Percentiles rank a stretch among this genome's conserved stretches.
Evolutionary conservation across 2,888 invertebrate species (phyloP).

Genomic region (Synergus itoensis): DNA sequence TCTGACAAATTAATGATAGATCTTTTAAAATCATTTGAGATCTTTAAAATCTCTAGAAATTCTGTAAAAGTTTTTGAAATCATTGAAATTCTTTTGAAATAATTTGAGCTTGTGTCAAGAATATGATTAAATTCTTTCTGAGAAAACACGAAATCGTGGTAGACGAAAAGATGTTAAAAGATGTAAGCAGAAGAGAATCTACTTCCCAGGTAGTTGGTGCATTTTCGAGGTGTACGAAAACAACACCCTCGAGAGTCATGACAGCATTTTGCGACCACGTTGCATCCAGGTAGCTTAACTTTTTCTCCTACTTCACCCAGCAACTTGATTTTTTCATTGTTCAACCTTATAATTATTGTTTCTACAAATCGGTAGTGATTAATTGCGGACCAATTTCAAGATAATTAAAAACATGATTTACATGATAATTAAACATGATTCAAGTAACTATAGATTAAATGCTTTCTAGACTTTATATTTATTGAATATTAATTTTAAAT

Average conservation of each 20-base stretch:
- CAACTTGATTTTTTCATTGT: neutral
- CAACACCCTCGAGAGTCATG: neutral
- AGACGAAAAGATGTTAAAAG: neutral
- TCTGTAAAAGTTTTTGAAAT: too few relatives aligned
- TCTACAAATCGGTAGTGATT: neutral
- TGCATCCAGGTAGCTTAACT: neutral
- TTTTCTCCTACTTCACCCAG: neutral
- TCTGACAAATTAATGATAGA: too few relatives aligned
- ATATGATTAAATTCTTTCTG: neutral
- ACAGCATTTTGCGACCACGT: neutral
- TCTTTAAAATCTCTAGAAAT: too few relatives aligned
- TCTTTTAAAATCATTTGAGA: neutral
- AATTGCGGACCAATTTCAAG: neutral
- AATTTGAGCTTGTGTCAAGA: neutral
- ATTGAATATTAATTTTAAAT: neutral
- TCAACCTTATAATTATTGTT: neutral
- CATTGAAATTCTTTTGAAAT: too few relatives aligned
- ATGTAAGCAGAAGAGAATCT: neutral
- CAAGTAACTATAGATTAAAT: too few relatives aligned
- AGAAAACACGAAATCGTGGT: neutral
- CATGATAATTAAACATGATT: too few relatives aligned
- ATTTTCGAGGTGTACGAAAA: constrained; percentile 8
- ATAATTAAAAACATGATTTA: too few relatives aligned
- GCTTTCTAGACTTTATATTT: neutral
- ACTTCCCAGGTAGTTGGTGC: neutral